Evolutionary conservation across 2,113 vertebrate genomes (phyloP).

Genomic region (Hippocampus guttulatus): DNA sequence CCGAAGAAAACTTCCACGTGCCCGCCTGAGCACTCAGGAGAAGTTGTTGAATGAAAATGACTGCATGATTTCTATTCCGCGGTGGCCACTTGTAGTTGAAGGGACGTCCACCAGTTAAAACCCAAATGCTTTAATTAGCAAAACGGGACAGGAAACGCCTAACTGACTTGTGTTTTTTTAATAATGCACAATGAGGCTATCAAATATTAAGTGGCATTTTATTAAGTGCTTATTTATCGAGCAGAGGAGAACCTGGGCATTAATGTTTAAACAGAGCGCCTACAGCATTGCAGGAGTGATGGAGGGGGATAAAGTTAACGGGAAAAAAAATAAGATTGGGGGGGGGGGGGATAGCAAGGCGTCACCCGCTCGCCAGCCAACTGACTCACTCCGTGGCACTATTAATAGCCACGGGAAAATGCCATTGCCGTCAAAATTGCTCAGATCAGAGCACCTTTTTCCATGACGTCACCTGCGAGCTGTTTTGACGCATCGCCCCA

Average conservation of each 20-base stretch:
- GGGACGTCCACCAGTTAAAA: slow-evolving; percentile 9
- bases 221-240: slow-evolving; percentile 51
- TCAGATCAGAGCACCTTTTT: slow-evolving; percentile 20
- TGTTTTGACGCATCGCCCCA: neutral
- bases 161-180: slow-evolving; percentile 35
- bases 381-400: neutral
- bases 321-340: neutral
- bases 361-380: neutral
- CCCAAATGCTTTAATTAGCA: slow-evolving; percentile 28
- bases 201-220: slow-evolving; percentile 51
- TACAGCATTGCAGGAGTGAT: neutral
- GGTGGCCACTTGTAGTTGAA: slow-evolving; percentile 1
- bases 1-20: neutral
- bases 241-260: slow-evolving; percentile 27
- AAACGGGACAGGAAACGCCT: slow-evolving; percentile 16
- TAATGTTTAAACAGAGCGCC: slow-evolving; percentile 28
- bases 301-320: slow-evolving; percentile 2
- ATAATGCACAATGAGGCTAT: slow-evolving; percentile 42
- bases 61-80: neutral
- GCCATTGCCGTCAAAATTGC: slow-evolving; percentile 41
- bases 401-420: slow-evolving; percentile 36
- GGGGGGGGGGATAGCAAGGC: neutral
- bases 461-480: neutral
- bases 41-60: neutral
- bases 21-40: neutral